Base-by-base conservation (phyloP, 2,113 vertebrate genomes). In the Lophochroa leadbeateri region DNA sequence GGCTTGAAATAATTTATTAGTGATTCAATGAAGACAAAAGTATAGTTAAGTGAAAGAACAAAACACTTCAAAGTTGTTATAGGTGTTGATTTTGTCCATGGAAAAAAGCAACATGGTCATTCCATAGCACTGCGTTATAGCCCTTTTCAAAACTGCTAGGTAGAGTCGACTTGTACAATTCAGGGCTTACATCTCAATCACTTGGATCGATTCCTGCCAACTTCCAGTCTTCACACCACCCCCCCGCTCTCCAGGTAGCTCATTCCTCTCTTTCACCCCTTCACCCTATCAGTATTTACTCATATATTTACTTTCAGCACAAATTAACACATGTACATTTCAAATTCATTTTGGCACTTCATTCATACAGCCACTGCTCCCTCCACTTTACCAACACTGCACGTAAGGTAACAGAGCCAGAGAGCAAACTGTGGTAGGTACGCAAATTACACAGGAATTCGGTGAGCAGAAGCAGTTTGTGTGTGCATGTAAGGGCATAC, bases 301-400 rank as follows among this genome's bases (percentile, higher is more conserved):
- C 24, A 64, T 24, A 63, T 21, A 24, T 41, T 49, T 82, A 57
- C 7, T 58, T 65, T 65, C 4, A 3, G 44, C 31, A 50, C 31
- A 46, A 50, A 58, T 29, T 49, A 28, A 37, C 1, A 29, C 0
- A 0, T 15, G 29, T 19, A 53, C 13, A 11, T 64, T 64, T 46
- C 63, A 72, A 57, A 72, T 72, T n/a, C 28, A 47, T 49, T 47
- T 50, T 61, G 57, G 63, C 71, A 68, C 31, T 63, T 80, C 31
- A 18, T 20, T 57, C 35, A 24, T 13, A 13, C 63, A 76, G 37
- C 28, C 16, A 24, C 11, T 75, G 49, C 41, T 79, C 57, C 50
- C 49, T 70, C 27, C 27, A 7, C 65, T 85, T 58, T 5, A 52
- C 50, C 67, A n/a, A 29, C 11, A 12, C 67, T 24, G 20, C 10